Conservation (phyloP, 2,797 vertebrate genomes). For the Bryconaethiops microstoma region DNA sequence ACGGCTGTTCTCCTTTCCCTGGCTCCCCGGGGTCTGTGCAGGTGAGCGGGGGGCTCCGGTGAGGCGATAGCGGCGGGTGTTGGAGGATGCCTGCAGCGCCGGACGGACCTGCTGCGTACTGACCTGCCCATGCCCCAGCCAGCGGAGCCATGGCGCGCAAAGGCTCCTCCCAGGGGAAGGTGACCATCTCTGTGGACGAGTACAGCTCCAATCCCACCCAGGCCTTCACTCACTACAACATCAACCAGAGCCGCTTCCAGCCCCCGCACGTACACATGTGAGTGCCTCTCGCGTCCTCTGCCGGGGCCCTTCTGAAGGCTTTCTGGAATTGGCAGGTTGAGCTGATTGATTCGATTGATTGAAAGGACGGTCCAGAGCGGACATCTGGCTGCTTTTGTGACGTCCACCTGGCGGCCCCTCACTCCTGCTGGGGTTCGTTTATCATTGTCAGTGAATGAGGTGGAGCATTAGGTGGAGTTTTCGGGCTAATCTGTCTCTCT, state of each 20-base stretch:
- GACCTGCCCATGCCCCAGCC: conserved; percentile 78
- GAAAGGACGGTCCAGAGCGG: conserved; percentile 24
- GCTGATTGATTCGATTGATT: conserved; percentile 53
- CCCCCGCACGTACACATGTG: conserved; percentile 90
- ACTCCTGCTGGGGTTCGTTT: conserved; percentile 28
- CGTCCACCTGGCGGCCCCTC: conserved; percentile 44
- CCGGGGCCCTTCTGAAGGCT: background rate
- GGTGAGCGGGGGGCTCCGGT: conserved; percentile 28
- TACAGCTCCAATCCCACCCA: conserved; percentile 92
- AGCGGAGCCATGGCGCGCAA: conserved; percentile 89
- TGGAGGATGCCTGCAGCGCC: conserved; percentile 75
- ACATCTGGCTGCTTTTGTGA: conserved; percentile 56
- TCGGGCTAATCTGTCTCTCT: background rate
- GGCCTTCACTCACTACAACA: conserved; percentile 91
- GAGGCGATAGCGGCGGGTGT: conserved; percentile 26
- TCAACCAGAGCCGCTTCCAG: conserved; percentile 91
- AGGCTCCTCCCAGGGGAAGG: conserved; percentile 89
- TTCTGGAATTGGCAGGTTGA: conserved; percentile 34
- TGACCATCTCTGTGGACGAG: conserved; percentile 87
- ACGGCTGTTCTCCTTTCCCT: background rate
- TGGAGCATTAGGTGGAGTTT: conserved; percentile 13
- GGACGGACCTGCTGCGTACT: conserved; percentile 76
- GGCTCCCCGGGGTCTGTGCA: background rate
- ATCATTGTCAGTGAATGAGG: conserved; percentile 37
- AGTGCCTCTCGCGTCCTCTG: conserved; percentile 67